Evolutionary conservation across 2,113 vertebrate species (phyloP).

Genomic region (Odocoileus virginianus): DNA sequence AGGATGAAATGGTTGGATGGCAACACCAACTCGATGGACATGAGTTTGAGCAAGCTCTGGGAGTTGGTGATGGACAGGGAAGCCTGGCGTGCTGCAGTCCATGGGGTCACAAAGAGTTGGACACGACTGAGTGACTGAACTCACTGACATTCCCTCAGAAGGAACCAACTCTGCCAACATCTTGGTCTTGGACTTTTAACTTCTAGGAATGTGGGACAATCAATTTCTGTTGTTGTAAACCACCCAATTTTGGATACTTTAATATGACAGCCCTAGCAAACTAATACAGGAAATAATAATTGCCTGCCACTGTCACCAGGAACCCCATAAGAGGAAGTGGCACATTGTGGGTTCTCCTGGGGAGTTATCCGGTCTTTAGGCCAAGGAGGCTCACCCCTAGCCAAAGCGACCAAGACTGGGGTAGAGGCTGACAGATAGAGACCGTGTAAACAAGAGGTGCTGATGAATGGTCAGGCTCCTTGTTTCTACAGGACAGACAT

Average conservation of each 20-base stretch:
- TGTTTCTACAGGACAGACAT: background rate
- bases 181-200: background rate
- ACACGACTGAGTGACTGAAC: background rate
- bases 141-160: background rate
- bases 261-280: background rate
- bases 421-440: background rate
- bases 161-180: background rate
- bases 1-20: background rate
- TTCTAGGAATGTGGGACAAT: background rate
- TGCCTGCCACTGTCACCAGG: background rate
- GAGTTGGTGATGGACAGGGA: background rate
- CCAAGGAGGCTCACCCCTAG: background rate
- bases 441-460: background rate
- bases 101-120: background rate
- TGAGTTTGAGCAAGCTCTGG: background rate
- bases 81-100: background rate
- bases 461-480: background rate
- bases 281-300: background rate
- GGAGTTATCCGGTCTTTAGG: background rate
- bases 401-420: background rate
- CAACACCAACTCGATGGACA: background rate
- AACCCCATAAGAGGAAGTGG: background rate
- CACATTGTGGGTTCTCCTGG: background rate
- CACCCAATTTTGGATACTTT: background rate
- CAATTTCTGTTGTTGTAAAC: background rate